Base-by-base conservation (phyloP, 2,888 invertebrate species). In the Machimus atricapillus region DNA sequence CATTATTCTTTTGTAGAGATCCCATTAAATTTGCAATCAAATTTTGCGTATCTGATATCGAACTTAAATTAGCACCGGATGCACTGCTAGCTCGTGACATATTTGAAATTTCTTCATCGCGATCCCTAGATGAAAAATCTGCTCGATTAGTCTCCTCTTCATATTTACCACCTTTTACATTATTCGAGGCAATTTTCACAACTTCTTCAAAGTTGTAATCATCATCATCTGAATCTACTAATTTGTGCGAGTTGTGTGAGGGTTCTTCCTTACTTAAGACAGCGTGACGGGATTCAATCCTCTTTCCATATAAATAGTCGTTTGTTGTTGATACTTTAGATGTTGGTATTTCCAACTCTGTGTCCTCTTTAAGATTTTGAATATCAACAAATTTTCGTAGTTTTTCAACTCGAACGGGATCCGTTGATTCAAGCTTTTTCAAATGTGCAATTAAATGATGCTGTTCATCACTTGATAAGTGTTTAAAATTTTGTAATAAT, bases 161-260 rank as follows among this genome's bases (percentile, higher is more conserved):
- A 6, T 94, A 94, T 91, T 94, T 94, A 88, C 94, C 94, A 88
- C 95, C 95, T 89, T 94, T 95, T 0, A 96, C 95, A 90, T 96
- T 96, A 90, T 95, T 95, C 0, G 95, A 95, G 0, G 95, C 96
- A 0, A 96, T 96, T 91, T 96, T 95, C 89, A 96, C 96, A 74
- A 96, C 96, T 91, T 97, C 97, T 89, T 97, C 96, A 88, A 96
- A 96, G n/a, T 95, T 95, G 90, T 97, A 97, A 90, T 97, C 97
- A 90, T 97, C 94, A 77, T 94, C 95, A 0, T 96, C 94, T n/a
- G 94, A 94, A 87, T 95, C 94, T 37, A 94, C 91, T 85, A 94
- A 93, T 78, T 91, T 92, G 23, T 91, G 90, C 0, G 92, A 91
- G 1, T 90, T 90, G 46, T 89, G 87, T 14, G 89, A 87, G 23